Base-by-base conservation (phyloP, 2,113 vertebrate species). In the Gnathonemus echidnorhynchus region DNA sequence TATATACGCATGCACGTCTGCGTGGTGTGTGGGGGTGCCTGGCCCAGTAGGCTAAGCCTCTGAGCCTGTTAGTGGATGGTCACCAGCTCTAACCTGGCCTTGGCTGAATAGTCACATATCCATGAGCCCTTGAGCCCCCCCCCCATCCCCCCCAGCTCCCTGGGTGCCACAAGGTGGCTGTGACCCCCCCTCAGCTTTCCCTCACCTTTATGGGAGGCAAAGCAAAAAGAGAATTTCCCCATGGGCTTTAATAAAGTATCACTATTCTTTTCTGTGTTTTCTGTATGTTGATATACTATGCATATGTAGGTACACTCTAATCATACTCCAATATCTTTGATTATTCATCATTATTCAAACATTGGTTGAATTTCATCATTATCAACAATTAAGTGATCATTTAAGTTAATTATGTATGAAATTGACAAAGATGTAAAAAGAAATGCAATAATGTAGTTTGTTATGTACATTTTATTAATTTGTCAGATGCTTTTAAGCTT, bases 301-400 rank as follows among this genome's bases (percentile, higher is more conserved):
- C 15, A 77, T 17, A 15, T 77, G 31, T 11, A 35, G 70, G 31
- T 13, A 74, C 13, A 74, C 11, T 74, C 70, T 21, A 84, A 84
- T 84, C 17, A 84, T 24, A 84, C 19, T 48, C 6, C 21, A 10
- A n/a, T 7, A 11, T 48, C 49, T 87, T 52, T 87, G 49, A 35
- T 27, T 66, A 66, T 66, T 86, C 86, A 17, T 87, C 49, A 53
- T 39, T 87, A 87, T 52, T 87, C 11, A 87, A 87, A 87, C 13
- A 31, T 4, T 48, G 11, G 85, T 50, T 52, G 46, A 48, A 21
- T 52, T 86, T 31, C 13, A 48, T 86, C 48, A 86, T 86, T 86
- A 87, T 52, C n/a, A 87, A 39, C 49, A 19, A 50, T 87, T n/a
- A 87, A 49, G 6, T 87, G 21, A 53, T 56, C 8, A 56, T 53